A percentile compares a stretch with the other conserved stretches of the same genome.
Conservation (phyloP, 2,113 vertebrate species). For the Halichoerus grypus region DNA sequence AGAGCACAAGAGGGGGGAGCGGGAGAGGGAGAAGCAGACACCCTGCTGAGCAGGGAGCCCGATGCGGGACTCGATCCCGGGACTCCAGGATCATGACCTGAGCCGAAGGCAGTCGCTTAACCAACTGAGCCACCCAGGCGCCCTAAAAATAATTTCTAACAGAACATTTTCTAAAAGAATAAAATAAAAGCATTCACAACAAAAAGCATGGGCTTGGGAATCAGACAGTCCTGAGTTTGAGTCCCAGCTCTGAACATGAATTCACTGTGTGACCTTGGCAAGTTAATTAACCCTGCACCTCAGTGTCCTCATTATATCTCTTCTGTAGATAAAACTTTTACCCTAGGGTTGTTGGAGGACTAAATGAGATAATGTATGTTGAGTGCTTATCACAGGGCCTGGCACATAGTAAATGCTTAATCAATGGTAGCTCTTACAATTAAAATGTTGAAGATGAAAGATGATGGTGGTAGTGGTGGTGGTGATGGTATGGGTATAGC, state of each 20-base stretch:
- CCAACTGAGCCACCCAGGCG: too few species aligned
- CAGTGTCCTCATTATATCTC: slow-evolving; percentile 39
- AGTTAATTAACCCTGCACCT: slow-evolving; percentile 26
- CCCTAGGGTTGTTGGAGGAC: slow-evolving; percentile 4
- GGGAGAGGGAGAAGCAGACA: too few species aligned
- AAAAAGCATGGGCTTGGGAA: slow-evolving; percentile 37
- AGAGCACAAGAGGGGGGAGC: too few species aligned
- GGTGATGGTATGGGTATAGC: slow-evolving; percentile 11
- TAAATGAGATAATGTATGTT: slow-evolving; percentile 59
- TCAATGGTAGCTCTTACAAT: slow-evolving; percentile 48
- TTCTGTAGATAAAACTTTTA: slow-evolving; percentile 47
- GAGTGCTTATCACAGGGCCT: slow-evolving; percentile 13
- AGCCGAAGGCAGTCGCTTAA: too few species aligned
- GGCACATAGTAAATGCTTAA: slow-evolving; percentile 47
- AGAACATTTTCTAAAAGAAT: slow-evolving; percentile 42
- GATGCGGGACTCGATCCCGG: too few species aligned
- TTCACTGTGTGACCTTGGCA: background rate
- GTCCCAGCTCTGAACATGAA: slow-evolving; percentile 32
- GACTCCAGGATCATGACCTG: too few species aligned
- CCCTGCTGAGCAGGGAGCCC: too few species aligned
- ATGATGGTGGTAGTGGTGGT: background rate
- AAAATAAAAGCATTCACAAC: slow-evolving; percentile 5
- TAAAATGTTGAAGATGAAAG: slow-evolving; percentile 21
- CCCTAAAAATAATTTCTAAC: slow-evolving; percentile 16
- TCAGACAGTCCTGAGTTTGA: slow-evolving; percentile 16